These are phyloP conservation scores for Dryobota labecula DNA, from an alignment of 2,888 invertebrate genomes.

Conservation along the genomic window DNA sequence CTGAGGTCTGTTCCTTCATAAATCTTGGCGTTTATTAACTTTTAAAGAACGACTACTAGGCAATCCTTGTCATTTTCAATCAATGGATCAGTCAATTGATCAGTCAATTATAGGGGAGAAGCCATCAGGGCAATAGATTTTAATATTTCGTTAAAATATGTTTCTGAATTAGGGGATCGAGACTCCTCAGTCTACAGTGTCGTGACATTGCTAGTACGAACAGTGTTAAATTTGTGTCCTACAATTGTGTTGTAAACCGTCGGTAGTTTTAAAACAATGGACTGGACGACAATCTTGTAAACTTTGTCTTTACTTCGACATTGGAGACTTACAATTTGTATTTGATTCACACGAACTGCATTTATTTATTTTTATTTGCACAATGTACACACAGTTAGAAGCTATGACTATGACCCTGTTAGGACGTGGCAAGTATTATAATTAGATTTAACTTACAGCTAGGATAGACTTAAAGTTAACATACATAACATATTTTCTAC, in stretches of 20 bases:
- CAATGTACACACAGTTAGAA: neutral
- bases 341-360: neutral
- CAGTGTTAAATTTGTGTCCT: neutral
- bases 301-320: slow-evolving; percentile 4
- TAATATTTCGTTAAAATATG: neutral
- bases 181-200: neutral
- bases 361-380: neutral
- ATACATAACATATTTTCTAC: neutral
- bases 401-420: neutral
- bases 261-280: slow-evolving; percentile 26
- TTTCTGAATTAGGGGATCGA: neutral
- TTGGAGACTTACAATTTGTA: neutral
- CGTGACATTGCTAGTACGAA: neutral
- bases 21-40: neutral
- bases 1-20: too few relatives aligned
- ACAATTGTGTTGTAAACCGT: slow-evolving; percentile 15
- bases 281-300: neutral
- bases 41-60: neutral
- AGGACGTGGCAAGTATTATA: neutral
- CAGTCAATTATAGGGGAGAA: neutral
- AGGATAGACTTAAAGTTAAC: neutral
- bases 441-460: neutral
- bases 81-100: neutral
- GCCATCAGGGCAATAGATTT: neutral
- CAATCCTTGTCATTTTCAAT: neutral